Conservation (phyloP, 2,888 invertebrate genomes). For the Hypsopygia costalis region DNA sequence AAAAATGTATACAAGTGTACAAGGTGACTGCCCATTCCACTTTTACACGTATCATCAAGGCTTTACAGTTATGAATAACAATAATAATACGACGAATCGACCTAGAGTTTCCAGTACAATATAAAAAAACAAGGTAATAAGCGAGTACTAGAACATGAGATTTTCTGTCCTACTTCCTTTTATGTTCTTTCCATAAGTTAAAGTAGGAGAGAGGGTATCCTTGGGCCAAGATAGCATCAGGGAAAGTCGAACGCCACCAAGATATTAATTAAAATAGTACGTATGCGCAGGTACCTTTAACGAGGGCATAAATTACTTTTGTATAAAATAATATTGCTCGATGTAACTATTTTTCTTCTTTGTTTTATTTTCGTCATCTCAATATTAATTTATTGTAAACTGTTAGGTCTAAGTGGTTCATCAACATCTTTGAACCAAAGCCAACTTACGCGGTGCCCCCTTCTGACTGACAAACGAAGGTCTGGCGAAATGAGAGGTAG, state of each 20-base stretch:
- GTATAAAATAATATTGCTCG: background rate
- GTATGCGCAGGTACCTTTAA: background rate
- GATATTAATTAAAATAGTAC: slow-evolving; percentile 5
- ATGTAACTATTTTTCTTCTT: too few species aligned
- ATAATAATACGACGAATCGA: background rate
- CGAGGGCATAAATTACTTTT: background rate
- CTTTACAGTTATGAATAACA: background rate
- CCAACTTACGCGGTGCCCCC: too few species aligned
- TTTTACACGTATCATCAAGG: slow-evolving; percentile 1
- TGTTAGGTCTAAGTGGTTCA: too few species aligned
- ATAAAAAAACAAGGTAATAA: background rate
- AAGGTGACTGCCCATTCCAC: background rate
- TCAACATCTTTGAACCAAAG: too few species aligned
- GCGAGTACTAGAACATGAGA: background rate
- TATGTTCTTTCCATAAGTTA: background rate
- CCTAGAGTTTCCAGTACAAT: background rate
- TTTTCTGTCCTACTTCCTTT: background rate
- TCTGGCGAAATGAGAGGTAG: too few species aligned
- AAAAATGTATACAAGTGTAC: background rate
- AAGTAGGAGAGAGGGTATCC: slow-evolving; percentile 1
- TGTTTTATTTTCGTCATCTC: too few species aligned
- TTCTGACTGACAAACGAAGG: too few species aligned
- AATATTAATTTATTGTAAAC: too few species aligned
- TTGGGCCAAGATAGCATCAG: slow-evolving; percentile 4
- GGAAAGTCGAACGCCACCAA: slow-evolving; percentile 5